A percentile compares a stretch with the other conserved stretches of the same genome.
Evolutionary conservation across 2,113 vertebrate genomes (phyloP).

Genomic region (Nesoenas mayeri): DNA sequence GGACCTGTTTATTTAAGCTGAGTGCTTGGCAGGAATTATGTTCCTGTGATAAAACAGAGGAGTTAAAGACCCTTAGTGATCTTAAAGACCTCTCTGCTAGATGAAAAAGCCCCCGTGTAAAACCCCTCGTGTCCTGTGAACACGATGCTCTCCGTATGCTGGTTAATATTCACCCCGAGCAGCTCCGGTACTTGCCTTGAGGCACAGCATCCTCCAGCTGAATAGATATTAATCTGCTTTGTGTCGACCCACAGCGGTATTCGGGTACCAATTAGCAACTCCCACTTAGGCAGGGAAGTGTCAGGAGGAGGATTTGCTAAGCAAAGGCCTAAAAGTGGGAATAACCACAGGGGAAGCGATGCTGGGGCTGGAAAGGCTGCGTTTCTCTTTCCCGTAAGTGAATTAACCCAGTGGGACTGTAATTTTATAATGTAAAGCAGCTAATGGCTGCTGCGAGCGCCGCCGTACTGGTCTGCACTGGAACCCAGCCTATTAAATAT

Average conservation of each 20-base stretch:
- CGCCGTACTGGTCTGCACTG: not conserved
- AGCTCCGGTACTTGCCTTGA: not conserved
- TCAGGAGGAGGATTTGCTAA: not conserved
- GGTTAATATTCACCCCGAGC: not conserved
- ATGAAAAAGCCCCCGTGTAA: not conserved
- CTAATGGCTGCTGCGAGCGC: not conserved
- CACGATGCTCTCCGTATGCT: rapidly evolving
- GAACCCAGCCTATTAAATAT: not conserved
- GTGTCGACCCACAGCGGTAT: not conserved
- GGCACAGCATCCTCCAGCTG: not conserved
- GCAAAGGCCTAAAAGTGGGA: not conserved
- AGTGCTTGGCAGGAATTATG: not conserved
- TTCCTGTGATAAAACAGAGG: not conserved
- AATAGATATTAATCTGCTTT: not conserved
- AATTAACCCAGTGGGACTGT: not conserved
- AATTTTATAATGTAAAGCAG: slow-evolving; percentile 7
- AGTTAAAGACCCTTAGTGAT: not conserved
- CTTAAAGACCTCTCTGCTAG: not conserved
- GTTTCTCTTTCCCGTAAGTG: not conserved
- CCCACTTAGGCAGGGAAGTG: not conserved
- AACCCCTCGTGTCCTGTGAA: not conserved
- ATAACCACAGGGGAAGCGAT: not conserved
- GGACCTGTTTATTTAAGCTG: not conserved
- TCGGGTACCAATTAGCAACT: not conserved
- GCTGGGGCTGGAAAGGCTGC: not conserved